Evolutionary conservation across 2,113 vertebrate genomes (phyloP).

Genomic region (Oryzias celebensis): DNA sequence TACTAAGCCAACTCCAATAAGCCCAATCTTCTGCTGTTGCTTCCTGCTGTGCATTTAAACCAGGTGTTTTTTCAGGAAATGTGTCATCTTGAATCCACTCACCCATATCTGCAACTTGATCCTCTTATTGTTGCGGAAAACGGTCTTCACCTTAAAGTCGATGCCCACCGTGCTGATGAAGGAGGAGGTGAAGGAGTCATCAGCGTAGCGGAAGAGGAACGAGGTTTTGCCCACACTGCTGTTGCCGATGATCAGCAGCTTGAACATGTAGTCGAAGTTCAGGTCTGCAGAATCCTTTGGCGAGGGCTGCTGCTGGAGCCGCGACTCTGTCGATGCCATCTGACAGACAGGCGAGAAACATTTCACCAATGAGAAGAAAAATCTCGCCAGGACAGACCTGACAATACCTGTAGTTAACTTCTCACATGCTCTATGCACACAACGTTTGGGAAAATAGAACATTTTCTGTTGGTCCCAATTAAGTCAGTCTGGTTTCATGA

Average conservation of each 20-base stretch:
- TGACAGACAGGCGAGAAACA: slow-evolving; percentile 6
- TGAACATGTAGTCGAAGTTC: slow-evolving; percentile 96
- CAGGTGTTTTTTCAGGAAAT: neutral
- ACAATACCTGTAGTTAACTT: no score
- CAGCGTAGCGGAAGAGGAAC: slow-evolving; percentile 91
- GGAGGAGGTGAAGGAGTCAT: slow-evolving; percentile 89
- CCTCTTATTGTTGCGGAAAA: slow-evolving; percentile 89
- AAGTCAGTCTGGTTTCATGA: no score
- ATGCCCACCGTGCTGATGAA: slow-evolving; percentile 93
- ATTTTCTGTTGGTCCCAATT: no score
- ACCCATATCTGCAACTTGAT: slow-evolving; percentile 96
- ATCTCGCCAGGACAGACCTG: no score
- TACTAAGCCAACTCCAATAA: no score
- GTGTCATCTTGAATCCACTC: slow-evolving; percentile 36
- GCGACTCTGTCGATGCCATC: slow-evolving; percentile 85
- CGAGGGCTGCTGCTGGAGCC: slow-evolving; percentile 73
- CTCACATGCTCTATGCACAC: no score
- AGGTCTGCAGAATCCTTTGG: slow-evolving; percentile 88
- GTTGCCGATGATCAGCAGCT: slow-evolving; percentile 90
- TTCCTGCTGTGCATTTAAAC: no score
- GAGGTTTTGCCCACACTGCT: slow-evolving; percentile 92
- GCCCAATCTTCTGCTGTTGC: no score
- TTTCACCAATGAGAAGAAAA: neutral
- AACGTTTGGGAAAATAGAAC: no score
- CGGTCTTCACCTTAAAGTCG: slow-evolving; percentile 93